Evolutionary conservation across 2,888 invertebrate species (phyloP).

Genomic region (Rapana venosa): DNA sequence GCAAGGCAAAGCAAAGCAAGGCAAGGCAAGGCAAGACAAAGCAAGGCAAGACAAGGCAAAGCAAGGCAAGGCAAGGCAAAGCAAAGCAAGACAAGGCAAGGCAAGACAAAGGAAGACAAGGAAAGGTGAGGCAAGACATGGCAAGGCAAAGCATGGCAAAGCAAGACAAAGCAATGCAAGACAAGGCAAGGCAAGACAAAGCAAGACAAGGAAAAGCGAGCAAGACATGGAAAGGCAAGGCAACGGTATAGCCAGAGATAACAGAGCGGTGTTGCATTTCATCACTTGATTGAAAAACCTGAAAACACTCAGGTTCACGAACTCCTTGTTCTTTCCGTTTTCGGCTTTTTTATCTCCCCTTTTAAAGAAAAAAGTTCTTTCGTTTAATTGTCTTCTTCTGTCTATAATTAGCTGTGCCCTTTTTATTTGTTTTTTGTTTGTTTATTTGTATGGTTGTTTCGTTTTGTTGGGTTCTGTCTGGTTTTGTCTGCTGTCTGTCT

Average conservation of each 20-base stretch:
- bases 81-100: not conserved
- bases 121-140: not conserved
- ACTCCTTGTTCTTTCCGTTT: no score
- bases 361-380: no score
- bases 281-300: no score
- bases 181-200: not conserved
- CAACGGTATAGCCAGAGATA: not conserved
- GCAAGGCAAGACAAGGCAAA: no score
- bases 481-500: no score
- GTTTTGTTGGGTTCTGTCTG: no score
- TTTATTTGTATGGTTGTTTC: no score
- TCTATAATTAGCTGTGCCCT: no score
- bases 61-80: not conserved
- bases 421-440: no score
- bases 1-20: not conserved
- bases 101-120: not conserved
- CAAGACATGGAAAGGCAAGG: not conserved
- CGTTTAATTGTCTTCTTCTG: no score
- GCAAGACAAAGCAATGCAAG: not conserved
- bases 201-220: not conserved
- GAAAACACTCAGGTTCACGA: no score
- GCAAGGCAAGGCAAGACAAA: not conserved
- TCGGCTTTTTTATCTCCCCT: no score
- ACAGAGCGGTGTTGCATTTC: not conserved
- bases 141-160: not conserved